A percentile compares a stretch with the other conserved stretches of the same genome.
phyloP scores from a whole-genome alignment of 2,113 vertebrate genomes.

The Podarcis muralis region DNA sequence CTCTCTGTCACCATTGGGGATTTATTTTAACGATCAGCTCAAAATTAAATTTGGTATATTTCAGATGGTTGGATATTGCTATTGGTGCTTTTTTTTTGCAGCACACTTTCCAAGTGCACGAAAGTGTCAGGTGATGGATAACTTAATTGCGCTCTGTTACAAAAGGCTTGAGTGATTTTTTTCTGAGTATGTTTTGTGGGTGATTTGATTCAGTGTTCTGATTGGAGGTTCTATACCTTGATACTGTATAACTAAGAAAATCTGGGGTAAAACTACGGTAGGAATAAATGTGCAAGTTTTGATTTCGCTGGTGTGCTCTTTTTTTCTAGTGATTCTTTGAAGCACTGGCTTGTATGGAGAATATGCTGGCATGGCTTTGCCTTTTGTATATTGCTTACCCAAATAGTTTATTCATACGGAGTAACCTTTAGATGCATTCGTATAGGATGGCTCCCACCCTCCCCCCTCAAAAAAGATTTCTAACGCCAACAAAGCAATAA shows the following conservation, averaged over 20 bases:
- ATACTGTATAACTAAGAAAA: background rate
- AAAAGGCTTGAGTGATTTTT: slow-evolving; percentile 38
- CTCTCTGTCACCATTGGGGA: background rate
- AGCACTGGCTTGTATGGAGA: slow-evolving; percentile 15
- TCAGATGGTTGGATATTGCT: background rate
- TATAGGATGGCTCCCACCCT: background rate
- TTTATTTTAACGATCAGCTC: slow-evolving; percentile 24
- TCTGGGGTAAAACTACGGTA: slow-evolving; percentile 32
- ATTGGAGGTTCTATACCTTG: background rate
- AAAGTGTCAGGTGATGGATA: slow-evolving; percentile 29
- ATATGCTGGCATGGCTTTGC: slow-evolving; percentile 23
- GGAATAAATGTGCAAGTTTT: slow-evolving; percentile 31
- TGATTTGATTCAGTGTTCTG: slow-evolving; percentile 24
- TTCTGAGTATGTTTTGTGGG: slow-evolving; percentile 26
- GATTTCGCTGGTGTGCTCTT: slow-evolving; percentile 3
- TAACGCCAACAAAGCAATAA: slow-evolving; percentile 55
- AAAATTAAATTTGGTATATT: slow-evolving; percentile 38
- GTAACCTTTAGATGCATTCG: fast-evolving
- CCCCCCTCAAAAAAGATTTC: slow-evolving; percentile 27
- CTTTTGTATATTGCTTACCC: slow-evolving; percentile 21
- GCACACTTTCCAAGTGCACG: background rate
- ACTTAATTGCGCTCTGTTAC: slow-evolving; percentile 31
- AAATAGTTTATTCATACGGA: slow-evolving; percentile 16
- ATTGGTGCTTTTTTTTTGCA: background rate
- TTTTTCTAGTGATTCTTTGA: slow-evolving; percentile 29